These are phyloP conservation scores for Xenopus tropicalis DNA, from an alignment of 2,113 vertebrate species.

Conservation along the genomic window UCB_Xtro_10.0 CM004452.2:25552501-25553000, in stretches of 20 bases:
- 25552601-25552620: background rate
- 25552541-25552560: no score
- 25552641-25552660: slow-evolving; percentile 39
- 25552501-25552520: no score
- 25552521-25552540: no score
- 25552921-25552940: slow-evolving; percentile 18
- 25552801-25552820: slow-evolving; percentile 20
- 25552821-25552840: slow-evolving; percentile 28
- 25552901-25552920: background rate
- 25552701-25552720: slow-evolving; percentile 1
- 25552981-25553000: background rate
- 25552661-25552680: slow-evolving; percentile 42
- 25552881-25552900: slow-evolving; percentile 28
- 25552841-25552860: slow-evolving; percentile 27
- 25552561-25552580: no score
- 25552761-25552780: slow-evolving; percentile 1
- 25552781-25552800: slow-evolving; percentile 19
- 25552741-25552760: background rate
- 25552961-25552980: slow-evolving; percentile 13
- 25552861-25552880: slow-evolving; percentile 25
- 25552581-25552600: background rate
- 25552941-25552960: slow-evolving; percentile 14
- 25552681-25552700: slow-evolving; percentile 34
- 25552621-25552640: background rate
- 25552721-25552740: slow-evolving; percentile 38